Evolutionary conservation across 2,797 vertebrate genomes (phyloP).

Genomic region (Sebastes elongatus): DNA sequence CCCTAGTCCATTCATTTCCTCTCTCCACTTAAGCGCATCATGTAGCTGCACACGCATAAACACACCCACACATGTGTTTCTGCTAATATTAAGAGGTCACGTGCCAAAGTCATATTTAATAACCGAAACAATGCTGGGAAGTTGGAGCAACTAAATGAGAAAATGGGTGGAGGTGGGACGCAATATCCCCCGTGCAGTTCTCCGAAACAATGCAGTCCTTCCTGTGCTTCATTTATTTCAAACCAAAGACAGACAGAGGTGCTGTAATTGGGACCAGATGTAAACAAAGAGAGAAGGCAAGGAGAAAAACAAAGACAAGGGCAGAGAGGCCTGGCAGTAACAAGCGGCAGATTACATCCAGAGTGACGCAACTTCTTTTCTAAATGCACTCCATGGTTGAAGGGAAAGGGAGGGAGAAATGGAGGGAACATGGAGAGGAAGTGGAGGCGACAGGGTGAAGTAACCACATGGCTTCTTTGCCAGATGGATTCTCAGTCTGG

Average conservation of each 20-base stretch:
- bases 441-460: constrained; percentile 60
- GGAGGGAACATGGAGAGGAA: constrained; percentile 52
- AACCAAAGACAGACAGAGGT: constrained; percentile 35
- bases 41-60: constrained; percentile 1
- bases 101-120: constrained; percentile 37
- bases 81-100: constrained; percentile 1
- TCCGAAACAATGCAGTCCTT: constrained; percentile 24
- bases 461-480: constrained; percentile 51
- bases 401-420: constrained; percentile 13
- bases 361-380: constrained; percentile 64
- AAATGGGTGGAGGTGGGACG: constrained; percentile 1
- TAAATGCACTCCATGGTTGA: constrained; percentile 40
- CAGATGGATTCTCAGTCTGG: constrained; percentile 55
- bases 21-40: neutral
- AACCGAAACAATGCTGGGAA: constrained; percentile 26
- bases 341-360: constrained; percentile 58
- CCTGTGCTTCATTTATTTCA: constrained; percentile 20
- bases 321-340: constrained; percentile 48
- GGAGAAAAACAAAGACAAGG: constrained; percentile 19
- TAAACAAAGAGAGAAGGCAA: constrained; percentile 14
- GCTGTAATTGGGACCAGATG: constrained; percentile 68
- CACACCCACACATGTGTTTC: constrained; percentile 8
- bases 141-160: constrained; percentile 28
- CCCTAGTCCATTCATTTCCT: neutral
- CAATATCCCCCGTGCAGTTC: constrained; percentile 13